These are phyloP conservation scores for Barnardius zonarius DNA, from an alignment of 2,113 vertebrate genomes.

Conservation along the genomic window DNA sequence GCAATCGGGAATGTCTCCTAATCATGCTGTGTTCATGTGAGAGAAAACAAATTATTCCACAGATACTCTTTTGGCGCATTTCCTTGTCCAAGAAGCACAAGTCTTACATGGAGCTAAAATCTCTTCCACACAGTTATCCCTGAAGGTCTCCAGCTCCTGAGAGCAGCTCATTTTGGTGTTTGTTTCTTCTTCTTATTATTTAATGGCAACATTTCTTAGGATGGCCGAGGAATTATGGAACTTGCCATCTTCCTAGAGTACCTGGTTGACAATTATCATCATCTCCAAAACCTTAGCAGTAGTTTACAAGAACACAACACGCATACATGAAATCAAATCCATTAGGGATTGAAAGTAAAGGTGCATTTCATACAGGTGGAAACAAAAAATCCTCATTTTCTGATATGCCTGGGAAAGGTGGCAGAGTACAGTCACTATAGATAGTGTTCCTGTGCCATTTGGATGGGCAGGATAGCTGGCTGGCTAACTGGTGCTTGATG, in stretches of 20 bases:
- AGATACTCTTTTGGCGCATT: neutral
- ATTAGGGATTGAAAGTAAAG: neutral
- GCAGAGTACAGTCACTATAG: neutral
- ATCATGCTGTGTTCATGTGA: neutral
- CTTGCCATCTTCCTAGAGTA: neutral
- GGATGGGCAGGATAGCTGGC: neutral
- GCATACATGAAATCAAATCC: neutral
- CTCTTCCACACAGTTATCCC: neutral
- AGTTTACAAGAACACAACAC: neutral
- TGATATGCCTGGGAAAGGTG: neutral
- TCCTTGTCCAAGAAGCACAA: neutral
- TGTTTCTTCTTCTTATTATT: neutral
- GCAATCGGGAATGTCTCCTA: neutral
- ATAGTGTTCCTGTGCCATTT: neutral
- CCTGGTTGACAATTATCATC: neutral
- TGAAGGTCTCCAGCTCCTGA: neutral
- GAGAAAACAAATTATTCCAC: neutral
- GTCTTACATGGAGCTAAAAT: neutral
- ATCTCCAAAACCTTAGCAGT: neutral
- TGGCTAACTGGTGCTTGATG: neutral
- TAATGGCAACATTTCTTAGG: neutral
- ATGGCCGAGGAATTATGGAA: neutral
- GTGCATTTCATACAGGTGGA: neutral
- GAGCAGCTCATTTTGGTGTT: neutral
- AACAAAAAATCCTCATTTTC: neutral